phyloP scores from a whole-genome alignment of 2,113 vertebrate genomes.

The Etheostoma cragini region DNA sequence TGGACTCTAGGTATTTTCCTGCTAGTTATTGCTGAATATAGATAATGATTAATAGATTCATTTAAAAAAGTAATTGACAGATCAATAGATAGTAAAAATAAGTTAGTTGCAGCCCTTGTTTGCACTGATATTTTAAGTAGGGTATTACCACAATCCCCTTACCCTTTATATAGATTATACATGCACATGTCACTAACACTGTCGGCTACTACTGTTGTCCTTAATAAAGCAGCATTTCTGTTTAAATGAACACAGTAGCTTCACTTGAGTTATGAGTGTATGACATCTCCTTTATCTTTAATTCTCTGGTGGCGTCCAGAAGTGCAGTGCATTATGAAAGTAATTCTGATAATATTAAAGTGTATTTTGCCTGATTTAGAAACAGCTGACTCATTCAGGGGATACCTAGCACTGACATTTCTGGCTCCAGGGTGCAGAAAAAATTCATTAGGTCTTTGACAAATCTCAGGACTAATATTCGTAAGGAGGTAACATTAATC shows the following conservation, averaged over 20 bases:
- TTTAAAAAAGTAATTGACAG: neutral
- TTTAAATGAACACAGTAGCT: constrained; percentile 42
- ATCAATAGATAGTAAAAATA: neutral
- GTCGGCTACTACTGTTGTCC: neutral
- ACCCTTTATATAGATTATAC: neutral
- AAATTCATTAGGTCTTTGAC: constrained; percentile 54
- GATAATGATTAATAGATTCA: neutral
- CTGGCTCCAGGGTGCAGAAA: constrained; percentile 38
- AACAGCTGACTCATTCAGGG: constrained; percentile 44
- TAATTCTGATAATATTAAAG: constrained; percentile 56
- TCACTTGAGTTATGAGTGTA: constrained; percentile 19
- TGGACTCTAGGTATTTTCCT: neutral
- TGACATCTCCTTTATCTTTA: constrained; percentile 43
- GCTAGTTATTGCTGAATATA: neutral
- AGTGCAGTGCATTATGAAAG: constrained; percentile 43
- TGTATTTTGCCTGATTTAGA: constrained; percentile 53
- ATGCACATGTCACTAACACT: neutral
- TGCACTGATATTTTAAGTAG: neutral
- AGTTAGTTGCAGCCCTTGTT: neutral
- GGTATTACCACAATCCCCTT: neutral
- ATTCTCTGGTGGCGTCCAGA: constrained; percentile 35
- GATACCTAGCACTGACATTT: constrained; percentile 36
- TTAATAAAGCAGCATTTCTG: constrained; percentile 28
- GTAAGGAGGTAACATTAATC: constrained; percentile 59
- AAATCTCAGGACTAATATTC: constrained; percentile 57